Evolutionary conservation across 2,888 invertebrate species (phyloP).

Genomic region (Cosmia trapezina): DNA sequence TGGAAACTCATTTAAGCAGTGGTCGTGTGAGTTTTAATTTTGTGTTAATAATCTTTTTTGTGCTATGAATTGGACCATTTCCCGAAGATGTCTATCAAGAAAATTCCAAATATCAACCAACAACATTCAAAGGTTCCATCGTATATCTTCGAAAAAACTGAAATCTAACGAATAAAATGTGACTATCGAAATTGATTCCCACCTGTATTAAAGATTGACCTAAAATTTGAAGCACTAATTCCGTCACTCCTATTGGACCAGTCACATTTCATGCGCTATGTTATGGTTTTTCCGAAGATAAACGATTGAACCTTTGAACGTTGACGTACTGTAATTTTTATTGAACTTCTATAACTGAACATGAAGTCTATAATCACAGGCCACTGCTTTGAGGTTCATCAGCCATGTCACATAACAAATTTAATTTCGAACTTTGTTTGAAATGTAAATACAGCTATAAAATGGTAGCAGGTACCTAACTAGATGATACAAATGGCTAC

Average conservation of each 20-base stretch:
- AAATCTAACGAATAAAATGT: too few relatives aligned
- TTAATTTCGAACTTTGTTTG: neutral
- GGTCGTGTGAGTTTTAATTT: neutral
- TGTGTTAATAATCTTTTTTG: neutral
- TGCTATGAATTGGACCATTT: too few relatives aligned
- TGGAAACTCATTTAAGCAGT: neutral
- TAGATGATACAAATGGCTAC: conserved; percentile 8
- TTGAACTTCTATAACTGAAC: neutral
- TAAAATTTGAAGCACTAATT: too few relatives aligned
- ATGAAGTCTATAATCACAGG: neutral
- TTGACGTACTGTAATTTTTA: too few relatives aligned
- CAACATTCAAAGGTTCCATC: too few relatives aligned
- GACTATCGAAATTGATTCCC: too few relatives aligned
- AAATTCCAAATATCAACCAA: neutral
- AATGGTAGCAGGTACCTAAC: neutral
- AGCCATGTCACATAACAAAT: neutral
- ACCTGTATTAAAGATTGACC: too few relatives aligned
- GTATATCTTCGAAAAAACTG: too few relatives aligned
- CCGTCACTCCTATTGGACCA: too few relatives aligned
- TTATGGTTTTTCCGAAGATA: too few relatives aligned
- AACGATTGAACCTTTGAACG: too few relatives aligned
- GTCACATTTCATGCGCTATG: too few relatives aligned
- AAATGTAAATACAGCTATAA: neutral
- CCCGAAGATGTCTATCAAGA: neutral
- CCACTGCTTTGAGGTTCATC: neutral